phyloP scores from a whole-genome alignment of 1,140 invertebrate genomes.

The Radopholus similis region DNA sequence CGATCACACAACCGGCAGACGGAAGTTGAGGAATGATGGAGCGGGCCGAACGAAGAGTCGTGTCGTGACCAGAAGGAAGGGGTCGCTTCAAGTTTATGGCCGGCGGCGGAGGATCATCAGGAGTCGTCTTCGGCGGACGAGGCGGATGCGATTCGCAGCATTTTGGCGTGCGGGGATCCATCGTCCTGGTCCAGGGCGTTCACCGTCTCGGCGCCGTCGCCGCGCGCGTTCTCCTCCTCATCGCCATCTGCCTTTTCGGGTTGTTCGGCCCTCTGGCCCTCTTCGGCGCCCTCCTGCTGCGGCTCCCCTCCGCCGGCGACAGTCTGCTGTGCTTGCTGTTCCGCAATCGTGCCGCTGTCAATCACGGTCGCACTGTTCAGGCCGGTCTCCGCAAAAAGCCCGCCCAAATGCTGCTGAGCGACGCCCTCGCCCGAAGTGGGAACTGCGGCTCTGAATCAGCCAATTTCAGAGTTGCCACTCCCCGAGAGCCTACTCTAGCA shows the following conservation, averaged over 20 bases:
- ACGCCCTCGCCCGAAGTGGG: neutral
- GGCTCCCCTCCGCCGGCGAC: neutral
- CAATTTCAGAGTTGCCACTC: neutral
- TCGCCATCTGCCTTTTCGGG: neutral
- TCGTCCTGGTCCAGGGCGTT: slow-evolving; percentile 12
- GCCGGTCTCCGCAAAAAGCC: neutral
- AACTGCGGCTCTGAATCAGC: neutral
- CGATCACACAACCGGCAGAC: too few species aligned
- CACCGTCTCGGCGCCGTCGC: neutral
- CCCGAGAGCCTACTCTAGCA: neutral
- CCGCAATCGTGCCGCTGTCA: neutral
- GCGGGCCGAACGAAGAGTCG: too few species aligned
- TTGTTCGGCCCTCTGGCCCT: neutral
- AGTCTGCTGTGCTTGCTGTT: neutral
- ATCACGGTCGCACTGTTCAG: neutral
- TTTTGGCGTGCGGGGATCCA: slow-evolving; percentile 10
- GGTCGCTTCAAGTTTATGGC: too few species aligned
- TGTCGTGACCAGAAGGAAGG: too few species aligned
- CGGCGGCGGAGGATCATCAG: too few species aligned
- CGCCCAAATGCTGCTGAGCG: neutral
- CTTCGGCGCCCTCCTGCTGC: neutral
- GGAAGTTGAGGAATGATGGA: too few species aligned
- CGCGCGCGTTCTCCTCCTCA: neutral
- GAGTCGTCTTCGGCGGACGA: slow-evolving; percentile 21
- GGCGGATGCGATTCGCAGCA: slow-evolving; percentile 19